phyloP scores from a whole-genome alignment of 2,888 invertebrate genomes.

The Drosophila kanekoi region DNA sequence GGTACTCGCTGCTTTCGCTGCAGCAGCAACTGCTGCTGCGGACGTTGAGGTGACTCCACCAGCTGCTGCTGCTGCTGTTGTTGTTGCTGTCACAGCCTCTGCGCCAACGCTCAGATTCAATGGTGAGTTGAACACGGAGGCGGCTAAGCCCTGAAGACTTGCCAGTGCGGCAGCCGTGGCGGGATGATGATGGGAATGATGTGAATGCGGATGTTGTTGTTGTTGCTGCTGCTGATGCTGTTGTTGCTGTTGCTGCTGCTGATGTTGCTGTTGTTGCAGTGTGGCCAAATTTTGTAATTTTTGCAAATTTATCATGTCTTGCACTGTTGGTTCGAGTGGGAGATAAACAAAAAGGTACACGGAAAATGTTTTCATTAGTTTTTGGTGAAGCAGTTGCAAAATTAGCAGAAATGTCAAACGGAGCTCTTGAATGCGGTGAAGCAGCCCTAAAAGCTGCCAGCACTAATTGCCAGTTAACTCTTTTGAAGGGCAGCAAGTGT shows the following conservation, averaged over 20 bases:
- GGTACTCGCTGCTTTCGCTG: conserved; percentile 33
- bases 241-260: conserved; percentile 68
- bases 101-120: conserved; percentile 92
- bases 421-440: neutral
- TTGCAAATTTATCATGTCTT: conserved; percentile 86
- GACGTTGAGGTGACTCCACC: conserved; percentile 45
- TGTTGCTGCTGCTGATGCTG: conserved; percentile 72
- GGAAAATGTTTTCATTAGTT: conserved; percentile 76
- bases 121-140: conserved; percentile 91
- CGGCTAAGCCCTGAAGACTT: conserved; percentile 87
- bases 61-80: conserved; percentile 43
- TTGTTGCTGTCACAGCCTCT: conserved; percentile 58
- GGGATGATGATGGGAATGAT: conserved; percentile 82
- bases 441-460: conserved; percentile 47
- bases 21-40: conserved; percentile 32
- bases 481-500: conserved; percentile 13
- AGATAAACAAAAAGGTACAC: conserved; percentile 51
- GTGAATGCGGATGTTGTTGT: conserved; percentile 87
- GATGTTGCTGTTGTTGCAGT: conserved; percentile 87
- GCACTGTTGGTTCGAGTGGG: conserved; percentile 78
- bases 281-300: conserved; percentile 93
- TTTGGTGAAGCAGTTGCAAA: conserved; percentile 52
- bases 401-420: conserved; percentile 47
- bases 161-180: conserved; percentile 87
- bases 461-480: conserved; percentile 64